These are phyloP conservation scores for Lagenorhynchus albirostris DNA, from an alignment of 2,113 vertebrate species.

Conservation along the genomic window DNA sequence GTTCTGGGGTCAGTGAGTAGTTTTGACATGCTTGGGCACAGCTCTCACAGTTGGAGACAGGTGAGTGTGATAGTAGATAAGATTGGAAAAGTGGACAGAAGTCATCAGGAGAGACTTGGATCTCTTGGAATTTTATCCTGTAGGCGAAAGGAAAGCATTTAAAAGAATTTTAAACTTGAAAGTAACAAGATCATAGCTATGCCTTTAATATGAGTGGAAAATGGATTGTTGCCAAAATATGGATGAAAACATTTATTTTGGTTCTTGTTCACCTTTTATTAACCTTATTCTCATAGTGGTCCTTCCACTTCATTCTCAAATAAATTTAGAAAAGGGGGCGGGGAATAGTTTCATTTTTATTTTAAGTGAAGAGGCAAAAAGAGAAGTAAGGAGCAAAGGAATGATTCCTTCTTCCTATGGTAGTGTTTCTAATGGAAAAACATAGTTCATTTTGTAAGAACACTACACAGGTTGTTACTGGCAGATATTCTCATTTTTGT, in stretches of 20 bases:
- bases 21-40: neutral
- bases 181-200: neutral
- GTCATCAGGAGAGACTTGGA: neutral
- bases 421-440: neutral
- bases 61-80: neutral
- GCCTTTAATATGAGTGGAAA: neutral
- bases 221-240: neutral
- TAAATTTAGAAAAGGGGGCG: neutral
- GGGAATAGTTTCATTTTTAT: neutral
- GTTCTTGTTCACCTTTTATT: neutral
- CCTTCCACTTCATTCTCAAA: neutral
- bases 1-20: neutral
- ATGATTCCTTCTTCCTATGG: neutral
- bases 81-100: neutral
- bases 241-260: conserved; percentile 5
- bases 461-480: neutral
- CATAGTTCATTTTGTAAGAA: neutral
- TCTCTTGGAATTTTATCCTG: neutral
- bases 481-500: neutral
- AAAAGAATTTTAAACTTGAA: conserved; percentile 10
- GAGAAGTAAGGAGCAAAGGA: neutral
- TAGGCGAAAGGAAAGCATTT: neutral
- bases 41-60: neutral
- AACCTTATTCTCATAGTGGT: neutral
- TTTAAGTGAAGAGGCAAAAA: neutral